A percentile compares a stretch with the other conserved stretches of the same genome.
phyloP scores from a whole-genome alignment of 2,113 vertebrate genomes.

The Lepus americanus region DNA sequence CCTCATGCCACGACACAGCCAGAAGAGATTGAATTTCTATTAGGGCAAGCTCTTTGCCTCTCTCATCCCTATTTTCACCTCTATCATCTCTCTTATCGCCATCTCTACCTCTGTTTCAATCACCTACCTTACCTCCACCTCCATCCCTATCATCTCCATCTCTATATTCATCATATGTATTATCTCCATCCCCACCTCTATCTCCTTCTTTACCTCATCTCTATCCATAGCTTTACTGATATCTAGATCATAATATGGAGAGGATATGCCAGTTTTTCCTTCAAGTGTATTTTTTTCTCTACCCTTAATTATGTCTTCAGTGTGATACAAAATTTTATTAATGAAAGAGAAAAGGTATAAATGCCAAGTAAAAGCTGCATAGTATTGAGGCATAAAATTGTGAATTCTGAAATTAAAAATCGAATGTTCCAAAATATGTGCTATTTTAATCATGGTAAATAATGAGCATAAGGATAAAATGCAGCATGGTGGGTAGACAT shows the following conservation, averaged over 20 bases:
- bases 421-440: neutral
- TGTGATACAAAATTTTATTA: neutral
- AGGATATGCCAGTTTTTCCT: neutral
- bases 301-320: neutral
- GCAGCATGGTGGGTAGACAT: too few relatives aligned
- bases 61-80: neutral
- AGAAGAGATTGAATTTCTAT: slow-evolving; percentile 29
- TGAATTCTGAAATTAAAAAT: slow-evolving; percentile 37
- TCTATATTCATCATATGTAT: too few relatives aligned
- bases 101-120: neutral
- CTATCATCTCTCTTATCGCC: neutral
- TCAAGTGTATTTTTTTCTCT: neutral
- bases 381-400: neutral
- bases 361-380: neutral
- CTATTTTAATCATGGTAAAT: neutral
- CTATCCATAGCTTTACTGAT: neutral
- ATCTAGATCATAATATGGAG: neutral
- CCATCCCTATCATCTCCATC: too few relatives aligned
- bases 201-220: neutral
- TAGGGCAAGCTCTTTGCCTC: neutral
- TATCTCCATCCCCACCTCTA: too few relatives aligned
- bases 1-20: neutral
- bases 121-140: too few relatives aligned
- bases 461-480: neutral
- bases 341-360: slow-evolving; percentile 30